Conservation (phyloP, 2,888 invertebrate species). For the Melanostoma scalare region DNA sequence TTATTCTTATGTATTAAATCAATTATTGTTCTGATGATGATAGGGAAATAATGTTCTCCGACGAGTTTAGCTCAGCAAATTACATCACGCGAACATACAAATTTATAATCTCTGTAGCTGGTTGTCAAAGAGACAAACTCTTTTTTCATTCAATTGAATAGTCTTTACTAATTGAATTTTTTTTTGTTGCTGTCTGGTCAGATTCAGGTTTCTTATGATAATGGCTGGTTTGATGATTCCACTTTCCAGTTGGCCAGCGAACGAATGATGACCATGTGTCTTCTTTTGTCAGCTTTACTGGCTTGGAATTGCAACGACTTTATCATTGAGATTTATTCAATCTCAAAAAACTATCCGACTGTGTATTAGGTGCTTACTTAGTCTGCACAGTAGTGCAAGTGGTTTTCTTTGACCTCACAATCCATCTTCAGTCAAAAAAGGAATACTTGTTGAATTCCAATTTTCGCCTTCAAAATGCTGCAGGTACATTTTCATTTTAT, state of each 20-base stretch:
- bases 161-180: constrained; percentile 27
- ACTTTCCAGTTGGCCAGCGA: background rate
- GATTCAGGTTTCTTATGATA: constrained; percentile 9
- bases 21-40: background rate
- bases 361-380: constrained; percentile 43
- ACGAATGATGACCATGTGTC: constrained; percentile 31
- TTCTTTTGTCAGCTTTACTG: background rate
- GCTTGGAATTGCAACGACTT: no score
- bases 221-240: background rate
- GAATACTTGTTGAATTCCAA: constrained; percentile 26
- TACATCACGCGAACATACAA: constrained; percentile 44
- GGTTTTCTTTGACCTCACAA: constrained; percentile 50
- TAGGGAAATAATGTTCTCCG: no score
- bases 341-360: constrained; percentile 40
- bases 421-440: background rate
- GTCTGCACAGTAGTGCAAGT: background rate
- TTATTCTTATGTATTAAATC: constrained; percentile 30
- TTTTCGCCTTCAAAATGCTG: background rate
- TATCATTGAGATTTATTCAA: constrained; percentile 32
- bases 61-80: constrained; percentile 28
- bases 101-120: constrained; percentile 47
- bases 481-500: constrained; percentile 9
- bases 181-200: background rate
- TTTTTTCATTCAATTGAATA: constrained; percentile 30
- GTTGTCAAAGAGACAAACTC: constrained; percentile 25